A percentile compares a stretch with the other conserved stretches of the same genome.
These are phyloP conservation scores for Arizona elegans DNA, from an alignment of 2,113 vertebrate species.

Conservation along the genomic window DNA sequence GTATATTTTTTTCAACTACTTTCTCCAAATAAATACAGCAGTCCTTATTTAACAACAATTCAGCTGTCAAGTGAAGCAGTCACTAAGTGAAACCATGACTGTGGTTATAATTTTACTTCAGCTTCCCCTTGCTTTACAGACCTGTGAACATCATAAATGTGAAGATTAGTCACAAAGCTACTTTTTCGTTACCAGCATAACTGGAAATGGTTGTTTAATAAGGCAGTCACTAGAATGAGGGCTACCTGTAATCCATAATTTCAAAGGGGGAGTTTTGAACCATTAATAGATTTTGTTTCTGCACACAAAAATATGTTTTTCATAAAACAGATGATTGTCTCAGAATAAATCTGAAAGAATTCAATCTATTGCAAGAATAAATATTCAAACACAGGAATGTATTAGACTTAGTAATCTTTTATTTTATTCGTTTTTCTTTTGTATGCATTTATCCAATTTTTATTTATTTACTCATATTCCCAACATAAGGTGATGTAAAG, in stretches of 20 bases:
- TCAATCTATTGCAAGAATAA: background rate
- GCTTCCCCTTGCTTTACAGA: background rate
- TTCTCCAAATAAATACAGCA: background rate
- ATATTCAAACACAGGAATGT: background rate
- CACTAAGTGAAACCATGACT: background rate
- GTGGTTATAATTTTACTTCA: background rate
- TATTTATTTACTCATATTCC: background rate
- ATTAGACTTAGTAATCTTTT: background rate
- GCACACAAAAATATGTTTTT: background rate
- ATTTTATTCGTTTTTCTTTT: background rate
- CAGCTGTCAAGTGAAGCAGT: background rate
- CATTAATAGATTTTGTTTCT: background rate
- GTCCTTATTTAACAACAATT: background rate
- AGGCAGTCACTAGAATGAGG: background rate
- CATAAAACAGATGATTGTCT: background rate
- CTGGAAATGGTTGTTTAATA: background rate
- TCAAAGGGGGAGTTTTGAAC: background rate
- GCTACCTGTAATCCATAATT: background rate
- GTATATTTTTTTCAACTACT: background rate
- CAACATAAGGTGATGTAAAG: background rate
- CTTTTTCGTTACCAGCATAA: background rate
- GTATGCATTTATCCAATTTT: background rate
- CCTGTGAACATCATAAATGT: background rate
- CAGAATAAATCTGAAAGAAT: background rate
- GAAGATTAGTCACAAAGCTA: background rate